Evolutionary conservation across 2,797 vertebrate species (phyloP).

Genomic region (Xerus rutilus): DNA sequence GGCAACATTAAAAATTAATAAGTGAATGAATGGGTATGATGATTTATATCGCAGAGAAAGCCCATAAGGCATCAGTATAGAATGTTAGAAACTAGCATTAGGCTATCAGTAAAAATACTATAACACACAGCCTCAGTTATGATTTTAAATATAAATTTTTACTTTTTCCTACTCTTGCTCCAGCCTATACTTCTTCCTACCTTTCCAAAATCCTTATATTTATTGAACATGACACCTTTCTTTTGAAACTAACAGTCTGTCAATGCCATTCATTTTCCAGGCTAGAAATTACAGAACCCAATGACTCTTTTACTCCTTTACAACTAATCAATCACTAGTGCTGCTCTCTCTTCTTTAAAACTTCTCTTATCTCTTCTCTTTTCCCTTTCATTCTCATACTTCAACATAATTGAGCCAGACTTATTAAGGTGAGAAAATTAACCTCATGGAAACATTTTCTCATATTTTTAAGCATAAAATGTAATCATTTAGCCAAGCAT

Average conservation of each 20-base stretch:
- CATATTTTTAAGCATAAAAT: background rate
- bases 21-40: conserved; percentile 68
- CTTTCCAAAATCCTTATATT: background rate
- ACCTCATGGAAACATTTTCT: background rate
- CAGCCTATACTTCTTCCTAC: background rate
- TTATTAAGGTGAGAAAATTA: conserved; percentile 45
- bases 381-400: background rate
- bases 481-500: background rate
- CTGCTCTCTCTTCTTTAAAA: background rate
- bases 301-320: background rate
- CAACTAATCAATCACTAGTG: background rate
- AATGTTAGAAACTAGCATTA: conserved; percentile 13
- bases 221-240: background rate
- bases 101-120: conserved; percentile 12
- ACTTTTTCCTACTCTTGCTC: background rate
- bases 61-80: conserved; percentile 68
- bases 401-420: background rate
- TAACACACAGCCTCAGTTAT: background rate
- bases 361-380: background rate
- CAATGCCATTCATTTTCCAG: background rate
- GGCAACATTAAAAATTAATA: conserved; percentile 81
- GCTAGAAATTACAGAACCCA: background rate
- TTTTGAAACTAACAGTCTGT: background rate
- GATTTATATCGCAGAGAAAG: conserved; percentile 69
- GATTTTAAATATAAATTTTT: conserved; percentile 67